Evolutionary conservation across 2,113 vertebrate genomes (phyloP).

Genomic region (Erpornis zantholeuca): DNA sequence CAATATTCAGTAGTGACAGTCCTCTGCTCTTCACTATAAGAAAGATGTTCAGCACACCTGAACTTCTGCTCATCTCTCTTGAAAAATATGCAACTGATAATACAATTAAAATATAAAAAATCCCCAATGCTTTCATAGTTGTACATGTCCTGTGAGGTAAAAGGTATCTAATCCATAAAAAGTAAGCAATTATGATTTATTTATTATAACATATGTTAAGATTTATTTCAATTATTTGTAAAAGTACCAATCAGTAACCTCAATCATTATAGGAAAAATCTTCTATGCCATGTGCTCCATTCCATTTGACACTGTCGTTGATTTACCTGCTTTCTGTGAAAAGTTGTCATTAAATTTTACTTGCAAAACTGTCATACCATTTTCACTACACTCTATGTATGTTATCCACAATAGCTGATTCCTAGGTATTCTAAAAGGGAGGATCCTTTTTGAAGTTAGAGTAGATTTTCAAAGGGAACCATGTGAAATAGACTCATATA

Average conservation of each 20-base stretch:
- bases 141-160: not conserved
- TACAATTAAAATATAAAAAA: not conserved
- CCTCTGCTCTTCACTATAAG: not conserved
- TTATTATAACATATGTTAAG: not conserved
- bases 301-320: not conserved
- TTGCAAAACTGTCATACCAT: not conserved
- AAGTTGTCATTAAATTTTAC: not conserved
- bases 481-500: not conserved
- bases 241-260: not conserved
- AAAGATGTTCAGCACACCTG: not conserved
- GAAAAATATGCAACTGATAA: not conserved
- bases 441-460: not conserved
- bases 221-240: not conserved
- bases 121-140: not conserved
- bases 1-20: not conserved
- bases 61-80: not conserved
- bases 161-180: not conserved
- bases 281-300: not conserved
- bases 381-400: not conserved
- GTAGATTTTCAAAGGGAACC: not conserved
- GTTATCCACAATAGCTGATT: not conserved
- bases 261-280: not conserved
- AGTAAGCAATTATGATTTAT: not conserved
- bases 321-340: not conserved
- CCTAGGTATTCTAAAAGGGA: not conserved